Evolutionary conservation across 2,888 invertebrate species (phyloP).

Genomic region (Diabrotica balteata): DNA sequence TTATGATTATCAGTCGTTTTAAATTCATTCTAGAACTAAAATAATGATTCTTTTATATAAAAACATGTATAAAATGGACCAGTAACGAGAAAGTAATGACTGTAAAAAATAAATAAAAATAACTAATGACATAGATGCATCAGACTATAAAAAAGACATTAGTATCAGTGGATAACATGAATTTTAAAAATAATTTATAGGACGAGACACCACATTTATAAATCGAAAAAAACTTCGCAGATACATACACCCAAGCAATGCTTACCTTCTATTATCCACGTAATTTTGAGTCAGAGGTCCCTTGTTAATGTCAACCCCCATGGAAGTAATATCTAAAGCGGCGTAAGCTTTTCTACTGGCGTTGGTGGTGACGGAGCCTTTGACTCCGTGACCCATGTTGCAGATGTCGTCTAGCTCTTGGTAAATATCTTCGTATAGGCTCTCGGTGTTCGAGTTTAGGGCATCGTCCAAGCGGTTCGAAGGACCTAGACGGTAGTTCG

Average conservation of each 20-base stretch:
- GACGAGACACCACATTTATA: constrained; percentile 15
- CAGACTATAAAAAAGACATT: constrained; percentile 1
- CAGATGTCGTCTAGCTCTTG: constrained; percentile 68
- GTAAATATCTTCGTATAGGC: constrained; percentile 76
- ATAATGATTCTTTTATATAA: too few relatives aligned
- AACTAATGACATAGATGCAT: neutral
- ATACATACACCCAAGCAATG: too few relatives aligned
- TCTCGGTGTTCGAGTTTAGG: constrained; percentile 68
- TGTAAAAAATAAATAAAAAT: constrained; percentile 6
- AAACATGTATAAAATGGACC: neutral
- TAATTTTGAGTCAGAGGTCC: constrained; percentile 64
- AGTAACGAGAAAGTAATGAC: neutral
- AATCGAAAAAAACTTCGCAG: too few relatives aligned
- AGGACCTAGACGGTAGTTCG: constrained; percentile 86
- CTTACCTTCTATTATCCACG: constrained; percentile 65
- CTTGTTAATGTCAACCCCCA: constrained; percentile 73
- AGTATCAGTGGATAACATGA: constrained; percentile 12
- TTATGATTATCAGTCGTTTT: too few relatives aligned
- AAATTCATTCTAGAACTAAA: too few relatives aligned
- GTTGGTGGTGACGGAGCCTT: constrained; percentile 53
- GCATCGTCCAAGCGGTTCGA: constrained; percentile 76
- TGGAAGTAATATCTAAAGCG: constrained; percentile 71
- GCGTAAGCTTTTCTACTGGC: constrained; percentile 71
- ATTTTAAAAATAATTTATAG: too few relatives aligned
- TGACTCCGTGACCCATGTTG: constrained; percentile 65